phyloP scores from a whole-genome alignment of 2,113 vertebrate species.

The Syngnathoides biaculeatus region DNA sequence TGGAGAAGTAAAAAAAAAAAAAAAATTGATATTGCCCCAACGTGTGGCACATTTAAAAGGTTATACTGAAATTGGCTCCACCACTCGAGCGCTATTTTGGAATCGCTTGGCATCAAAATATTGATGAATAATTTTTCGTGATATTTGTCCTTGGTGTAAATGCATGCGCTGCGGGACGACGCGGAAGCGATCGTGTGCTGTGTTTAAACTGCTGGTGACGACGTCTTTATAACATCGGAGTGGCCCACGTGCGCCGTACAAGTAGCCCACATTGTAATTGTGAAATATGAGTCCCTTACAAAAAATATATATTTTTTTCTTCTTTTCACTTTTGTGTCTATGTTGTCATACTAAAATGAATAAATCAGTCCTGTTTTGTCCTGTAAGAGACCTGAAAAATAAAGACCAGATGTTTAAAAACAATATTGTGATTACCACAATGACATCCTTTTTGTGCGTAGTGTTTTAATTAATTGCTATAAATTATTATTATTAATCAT shows the following conservation, averaged over 20 bases:
- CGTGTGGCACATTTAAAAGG: constrained; percentile 20
- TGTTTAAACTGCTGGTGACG: too few relatives aligned
- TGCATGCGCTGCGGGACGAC: neutral
- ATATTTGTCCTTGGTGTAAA: neutral
- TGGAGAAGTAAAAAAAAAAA: neutral
- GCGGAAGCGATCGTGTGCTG: neutral
- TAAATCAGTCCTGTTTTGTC: neutral
- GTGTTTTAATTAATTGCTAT: too few relatives aligned
- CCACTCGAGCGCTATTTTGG: neutral
- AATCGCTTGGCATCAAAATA: neutral
- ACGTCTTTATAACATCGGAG: too few relatives aligned
- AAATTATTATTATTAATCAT: too few relatives aligned
- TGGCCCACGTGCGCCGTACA: neutral
- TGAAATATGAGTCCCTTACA: neutral
- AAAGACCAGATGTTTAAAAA: neutral
- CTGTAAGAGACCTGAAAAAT: neutral
- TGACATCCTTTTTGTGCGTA: too few relatives aligned
- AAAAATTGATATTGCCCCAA: neutral
- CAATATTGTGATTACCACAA: neutral
- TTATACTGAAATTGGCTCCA: constrained; percentile 8
- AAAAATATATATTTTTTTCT: too few relatives aligned
- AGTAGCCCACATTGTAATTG: neutral
- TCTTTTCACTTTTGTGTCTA: too few relatives aligned
- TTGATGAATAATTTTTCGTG: neutral
- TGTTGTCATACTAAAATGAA: neutral